Base-by-base conservation (phyloP, 2,113 vertebrate species). In the Sturnira hondurensis region DNA sequence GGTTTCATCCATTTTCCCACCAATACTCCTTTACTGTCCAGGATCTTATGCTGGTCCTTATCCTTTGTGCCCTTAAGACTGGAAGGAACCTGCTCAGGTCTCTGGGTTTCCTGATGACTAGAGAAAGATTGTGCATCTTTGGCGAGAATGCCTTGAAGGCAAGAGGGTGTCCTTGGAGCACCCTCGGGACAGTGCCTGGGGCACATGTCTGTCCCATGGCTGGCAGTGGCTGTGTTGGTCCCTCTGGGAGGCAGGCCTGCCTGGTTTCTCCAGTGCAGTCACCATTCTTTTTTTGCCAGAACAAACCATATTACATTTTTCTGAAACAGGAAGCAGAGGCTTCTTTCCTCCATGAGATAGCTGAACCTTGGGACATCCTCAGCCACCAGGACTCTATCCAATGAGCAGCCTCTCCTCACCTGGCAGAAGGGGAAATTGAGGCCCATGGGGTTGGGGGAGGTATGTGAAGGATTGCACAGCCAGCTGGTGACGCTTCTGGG, bases 401-500 rank as follows among this genome's bases (percentile, higher is more conserved):
- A 24, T 20, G 78, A 41, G 28, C 76, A 41, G 15, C 38, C 31
- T 45, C 24, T 87, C 33, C 50, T 68, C 28, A 1, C 26, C 14
- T 38, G n/a, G 67, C 14, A 52, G 22, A 12, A 78, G 56, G 56
- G 36, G 24, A 96, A 86, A 82, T 17, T 52, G 61, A 96, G 78
- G 41, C 50, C 52, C 36, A 22, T 0, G 2, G 38, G 26, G 33
- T 26, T 47, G 22, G 33, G 7, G 45, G 45, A 63, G 50, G 45
- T 16, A 7, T 58, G 24, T 43, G 12, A 31, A 74, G 31, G 41
- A 17, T 28, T 26, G 11, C 20, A 41, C 31, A 76, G 58, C 15
- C 33, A 26, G 20, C 22, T 77, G 52, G 82, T 91, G 77, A 89
- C 71, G 36, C 67, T 58, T 8, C 80, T 65, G 26, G 50, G 45